Evolutionary conservation across 2,888 invertebrate species (phyloP).

Genomic region (Melitaea athalia): DNA sequence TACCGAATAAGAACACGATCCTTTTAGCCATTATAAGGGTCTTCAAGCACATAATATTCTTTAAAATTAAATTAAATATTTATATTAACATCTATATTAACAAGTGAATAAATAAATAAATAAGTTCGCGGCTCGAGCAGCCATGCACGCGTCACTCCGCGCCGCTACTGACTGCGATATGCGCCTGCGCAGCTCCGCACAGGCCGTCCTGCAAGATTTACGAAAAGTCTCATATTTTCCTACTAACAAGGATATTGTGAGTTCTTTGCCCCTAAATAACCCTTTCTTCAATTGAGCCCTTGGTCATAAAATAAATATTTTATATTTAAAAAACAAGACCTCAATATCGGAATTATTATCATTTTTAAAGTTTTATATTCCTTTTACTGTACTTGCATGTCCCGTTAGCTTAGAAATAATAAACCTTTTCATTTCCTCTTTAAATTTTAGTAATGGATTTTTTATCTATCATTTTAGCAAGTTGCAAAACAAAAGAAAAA

Average conservation of each 20-base stretch:
- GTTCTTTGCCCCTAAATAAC: constrained; percentile 29
- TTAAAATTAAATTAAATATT: not conserved
- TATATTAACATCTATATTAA: not conserved
- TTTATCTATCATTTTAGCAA: not conserved
- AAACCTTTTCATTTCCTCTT: not conserved
- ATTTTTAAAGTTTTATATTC: not conserved
- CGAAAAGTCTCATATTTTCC: constrained; percentile 27
- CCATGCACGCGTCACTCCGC: constrained; percentile 41
- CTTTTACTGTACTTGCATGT: not conserved
- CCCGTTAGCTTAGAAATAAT: not conserved
- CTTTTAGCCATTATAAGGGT: constrained; percentile 24
- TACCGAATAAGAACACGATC: constrained; percentile 30
- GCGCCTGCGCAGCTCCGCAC: constrained; percentile 38
- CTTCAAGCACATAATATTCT: not conserved
- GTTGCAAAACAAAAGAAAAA: no score
- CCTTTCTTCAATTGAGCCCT: constrained; percentile 3
- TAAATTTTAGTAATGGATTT: no score
- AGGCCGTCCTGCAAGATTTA: constrained; percentile 33
- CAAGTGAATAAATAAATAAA: constrained; percentile 16
- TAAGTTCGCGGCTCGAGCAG: constrained; percentile 19
- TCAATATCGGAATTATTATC: not conserved
- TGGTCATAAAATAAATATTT: not conserved
- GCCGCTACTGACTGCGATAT: constrained; percentile 41
- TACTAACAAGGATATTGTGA: constrained; percentile 17
- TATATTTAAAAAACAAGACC: not conserved